Base-by-base conservation (phyloP, 2,888 invertebrate genomes). In the Heteropelma amictum region DNA sequence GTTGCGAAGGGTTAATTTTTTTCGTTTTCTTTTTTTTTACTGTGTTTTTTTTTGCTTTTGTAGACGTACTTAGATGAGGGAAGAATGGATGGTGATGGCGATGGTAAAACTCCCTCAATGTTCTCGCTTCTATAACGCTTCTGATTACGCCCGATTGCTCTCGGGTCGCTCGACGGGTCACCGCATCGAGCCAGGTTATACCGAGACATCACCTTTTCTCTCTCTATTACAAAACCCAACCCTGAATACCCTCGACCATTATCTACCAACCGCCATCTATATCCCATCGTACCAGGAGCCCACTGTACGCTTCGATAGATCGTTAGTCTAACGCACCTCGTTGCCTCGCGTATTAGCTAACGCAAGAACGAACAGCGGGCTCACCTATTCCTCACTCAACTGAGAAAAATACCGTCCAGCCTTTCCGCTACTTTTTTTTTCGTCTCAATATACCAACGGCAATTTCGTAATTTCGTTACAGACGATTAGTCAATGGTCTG, bases 121-220 rank as follows among this genome's bases (percentile, higher is more conserved):
- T 26, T 19, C 68, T 58, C 40, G 40, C 28, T 42, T 56, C 26
- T 42, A 76, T 72, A 67, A 64, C 38, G 53, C 33, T 35, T 35
- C 56, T 67, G 54, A 56, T 56, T 72, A 87, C 85, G 85, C 81
- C 79, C 85, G 88, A 88, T 88, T 87, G 87, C 83, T 80, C 83
- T 79, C 80, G 51, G 28, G 54, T 71, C 74, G 61, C 60, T 77
- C 68, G 56, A 58, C 42, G 45, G 79, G 80, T 83, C 81, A 82
- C 80, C 86, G n/a, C n/a, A 83, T 68, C 84, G 84, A 85, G 81
- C 85, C 84, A 84, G 82, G 80, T 77, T 80, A 77, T 58, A 67
- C 47, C n/a, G 67, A 56, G 67, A 76, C 58, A 54, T 56, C 26
- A 23, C 53, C 54, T 70, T 70, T 53, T 65, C 58, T 64, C n/a